Conservation (phyloP, 2,113 vertebrate genomes). For the Brevimyrus niger region DNA sequence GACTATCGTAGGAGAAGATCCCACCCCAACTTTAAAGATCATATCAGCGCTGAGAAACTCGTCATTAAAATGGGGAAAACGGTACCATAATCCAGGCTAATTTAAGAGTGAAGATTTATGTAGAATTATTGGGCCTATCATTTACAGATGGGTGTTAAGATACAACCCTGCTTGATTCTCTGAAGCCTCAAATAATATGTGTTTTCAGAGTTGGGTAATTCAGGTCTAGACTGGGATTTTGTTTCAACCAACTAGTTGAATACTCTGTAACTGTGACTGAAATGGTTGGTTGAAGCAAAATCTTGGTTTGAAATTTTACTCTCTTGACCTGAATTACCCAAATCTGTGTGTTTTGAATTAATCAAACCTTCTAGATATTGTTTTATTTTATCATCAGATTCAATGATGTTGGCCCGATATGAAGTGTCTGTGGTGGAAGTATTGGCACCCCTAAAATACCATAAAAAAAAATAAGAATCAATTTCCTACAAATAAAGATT, state of each 20-base stretch:
- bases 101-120: background rate
- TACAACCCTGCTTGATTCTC: background rate
- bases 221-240: too few species aligned
- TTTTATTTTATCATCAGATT: background rate
- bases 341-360: background rate
- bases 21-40: conserved; percentile 72
- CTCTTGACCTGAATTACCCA: too few species aligned
- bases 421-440: background rate
- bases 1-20: conserved; percentile 73
- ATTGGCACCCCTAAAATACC: too few species aligned
- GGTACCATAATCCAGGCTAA: conserved; percentile 53
- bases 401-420: background rate
- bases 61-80: conserved; percentile 78
- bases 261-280: too few species aligned
- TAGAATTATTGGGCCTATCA: background rate
- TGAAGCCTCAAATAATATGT: background rate
- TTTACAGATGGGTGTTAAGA: background rate
- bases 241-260: too few species aligned
- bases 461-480: background rate
- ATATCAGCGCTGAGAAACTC: conserved; percentile 75
- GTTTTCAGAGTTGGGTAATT: too few species aligned
- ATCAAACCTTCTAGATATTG: background rate
- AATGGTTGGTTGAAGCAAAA: too few species aligned
- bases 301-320: too few species aligned
- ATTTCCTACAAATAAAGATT: background rate